Evolutionary conservation across 2,888 invertebrate species (phyloP).

Genomic region (Caenorhabditis sp.): DNA sequence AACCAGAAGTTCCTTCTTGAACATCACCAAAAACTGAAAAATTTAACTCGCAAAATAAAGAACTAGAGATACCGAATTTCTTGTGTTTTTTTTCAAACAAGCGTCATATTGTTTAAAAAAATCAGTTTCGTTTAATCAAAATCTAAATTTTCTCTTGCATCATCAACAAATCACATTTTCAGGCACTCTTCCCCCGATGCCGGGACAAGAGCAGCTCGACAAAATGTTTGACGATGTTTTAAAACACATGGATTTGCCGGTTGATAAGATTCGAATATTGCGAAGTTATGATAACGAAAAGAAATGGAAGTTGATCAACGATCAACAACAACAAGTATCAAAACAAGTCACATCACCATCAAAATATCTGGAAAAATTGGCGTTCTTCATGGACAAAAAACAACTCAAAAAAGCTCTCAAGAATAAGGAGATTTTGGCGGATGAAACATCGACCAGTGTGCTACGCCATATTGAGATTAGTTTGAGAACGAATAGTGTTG

Average conservation of each 20-base stretch:
- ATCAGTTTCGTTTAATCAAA: too few relatives aligned
- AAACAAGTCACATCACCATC: constrained; percentile 76
- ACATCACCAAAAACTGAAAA: too few relatives aligned
- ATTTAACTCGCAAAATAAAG: too few relatives aligned
- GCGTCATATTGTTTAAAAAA: too few relatives aligned
- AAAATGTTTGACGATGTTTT: constrained; percentile 63
- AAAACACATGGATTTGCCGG: constrained; percentile 88
- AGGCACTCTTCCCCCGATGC: constrained; percentile 39
- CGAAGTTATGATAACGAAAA: constrained; percentile 95
- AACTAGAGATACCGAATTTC: too few relatives aligned
- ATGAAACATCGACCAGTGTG: constrained; percentile 93
- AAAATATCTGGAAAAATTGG: constrained; percentile 92
- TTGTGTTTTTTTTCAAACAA: too few relatives aligned
- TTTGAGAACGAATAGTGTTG: constrained; percentile 96
- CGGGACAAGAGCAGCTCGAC: constrained; percentile 50
- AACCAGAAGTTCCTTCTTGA: too few relatives aligned
- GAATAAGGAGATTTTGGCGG: constrained; percentile 69
- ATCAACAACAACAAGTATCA: constrained; percentile 76
- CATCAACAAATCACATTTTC: not conserved
- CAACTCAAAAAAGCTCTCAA: constrained; percentile 54
- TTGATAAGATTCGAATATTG: constrained; percentile 94
- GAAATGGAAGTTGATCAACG: constrained; percentile 99
- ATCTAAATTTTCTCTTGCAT: not conserved
- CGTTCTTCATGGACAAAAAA: constrained; percentile 89
- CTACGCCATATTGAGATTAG: constrained; percentile 97